Evolutionary conservation across 2,888 invertebrate genomes (phyloP).

Genomic region (Fissipunctia ypsillon): DNA sequence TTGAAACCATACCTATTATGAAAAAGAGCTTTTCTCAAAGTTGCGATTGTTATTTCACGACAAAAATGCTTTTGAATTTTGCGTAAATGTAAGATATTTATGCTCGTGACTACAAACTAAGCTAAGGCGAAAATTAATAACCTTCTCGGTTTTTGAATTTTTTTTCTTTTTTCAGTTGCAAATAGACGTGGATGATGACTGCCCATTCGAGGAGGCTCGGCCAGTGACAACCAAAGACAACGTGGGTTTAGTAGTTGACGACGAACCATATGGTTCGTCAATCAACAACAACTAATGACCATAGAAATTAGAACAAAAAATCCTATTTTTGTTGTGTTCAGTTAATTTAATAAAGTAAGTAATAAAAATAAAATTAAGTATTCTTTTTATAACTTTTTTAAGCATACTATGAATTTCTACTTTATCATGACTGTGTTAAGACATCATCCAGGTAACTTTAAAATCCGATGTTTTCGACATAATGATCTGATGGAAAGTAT

Average conservation of each 20-base stretch:
- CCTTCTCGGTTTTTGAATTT: no score
- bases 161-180: conserved; percentile 60
- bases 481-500: background rate
- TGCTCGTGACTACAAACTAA: background rate
- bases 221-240: conserved; percentile 45
- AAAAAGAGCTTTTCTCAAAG: background rate
- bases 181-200: conserved; percentile 66
- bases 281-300: no score
- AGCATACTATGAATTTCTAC: no score
- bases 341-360: background rate
- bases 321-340: background rate
- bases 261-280: no score
- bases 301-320: background rate
- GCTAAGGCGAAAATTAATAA: background rate
- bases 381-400: background rate
- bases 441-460: no score
- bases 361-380: background rate
- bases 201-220: conserved; percentile 56
- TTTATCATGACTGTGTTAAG: no score
- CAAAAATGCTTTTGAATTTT: background rate
- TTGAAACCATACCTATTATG: no score
- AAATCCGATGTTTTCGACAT: background rate
- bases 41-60: background rate
- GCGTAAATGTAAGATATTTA: no score
- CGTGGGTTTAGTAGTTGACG: conserved; percentile 26